A percentile compares a stretch with the other conserved stretches of the same genome.
phyloP scores from a whole-genome alignment of 2,113 vertebrate genomes.

The Lichenostomus cassidix region DNA sequence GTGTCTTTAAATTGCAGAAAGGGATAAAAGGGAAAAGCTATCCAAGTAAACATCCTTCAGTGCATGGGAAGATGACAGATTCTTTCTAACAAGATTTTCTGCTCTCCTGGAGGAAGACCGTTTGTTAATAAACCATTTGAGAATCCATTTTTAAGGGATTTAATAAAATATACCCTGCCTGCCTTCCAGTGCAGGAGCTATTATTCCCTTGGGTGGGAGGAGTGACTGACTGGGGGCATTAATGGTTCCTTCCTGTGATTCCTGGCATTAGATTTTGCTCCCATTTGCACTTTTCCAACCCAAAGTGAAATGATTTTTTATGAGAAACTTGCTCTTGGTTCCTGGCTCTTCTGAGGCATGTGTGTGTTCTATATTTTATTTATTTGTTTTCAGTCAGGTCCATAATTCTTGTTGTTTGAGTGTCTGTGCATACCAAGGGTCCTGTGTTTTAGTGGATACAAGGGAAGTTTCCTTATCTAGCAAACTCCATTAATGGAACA shows the following conservation, averaged over 20 bases:
- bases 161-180: constrained; percentile 67
- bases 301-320: constrained; percentile 52
- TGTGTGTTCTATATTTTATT: constrained; percentile 63
- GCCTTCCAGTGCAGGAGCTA: constrained; percentile 51
- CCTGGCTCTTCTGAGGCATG: neutral
- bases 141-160: constrained; percentile 65
- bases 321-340: constrained; percentile 33
- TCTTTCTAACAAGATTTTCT: constrained; percentile 57
- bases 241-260: constrained; percentile 51
- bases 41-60: constrained; percentile 21
- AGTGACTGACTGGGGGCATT: constrained; percentile 50
- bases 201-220: constrained; percentile 61
- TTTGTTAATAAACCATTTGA: constrained; percentile 65
- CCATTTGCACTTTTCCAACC: constrained; percentile 55
- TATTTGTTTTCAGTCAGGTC: constrained; percentile 49
- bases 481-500: neutral
- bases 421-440: neutral
- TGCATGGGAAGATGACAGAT: constrained; percentile 42
- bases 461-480: neutral
- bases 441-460: neutral
- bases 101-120: constrained; percentile 47
- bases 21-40: neutral
- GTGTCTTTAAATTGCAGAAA: neutral
- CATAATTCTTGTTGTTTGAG: neutral
- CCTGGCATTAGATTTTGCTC: constrained; percentile 41